Evolutionary conservation across 1,140 invertebrate species (phyloP), one percentile per base, ranked within the genome.

Genomic region (Gonioctena quinquepunctata): DNA sequence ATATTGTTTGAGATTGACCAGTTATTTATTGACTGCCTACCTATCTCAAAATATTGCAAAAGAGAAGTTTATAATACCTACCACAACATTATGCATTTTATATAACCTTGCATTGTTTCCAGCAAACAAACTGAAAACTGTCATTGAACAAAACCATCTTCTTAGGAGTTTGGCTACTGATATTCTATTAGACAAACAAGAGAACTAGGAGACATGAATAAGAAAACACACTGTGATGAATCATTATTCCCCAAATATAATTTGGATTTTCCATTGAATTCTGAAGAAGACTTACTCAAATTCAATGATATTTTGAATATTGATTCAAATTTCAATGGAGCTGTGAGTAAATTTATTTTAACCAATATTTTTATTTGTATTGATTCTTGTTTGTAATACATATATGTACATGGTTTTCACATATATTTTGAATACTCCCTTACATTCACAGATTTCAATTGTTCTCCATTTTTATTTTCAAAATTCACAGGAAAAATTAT

Each of bases 221-320:
- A 54, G 50, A 54, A 54, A n/a, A n/a, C n/a, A n/a, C n/a, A 54
- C 50, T 54, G 18, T 54, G 50, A 22, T 54, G 50, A 54, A 54
- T 54, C 50, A 54, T 54, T 54, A 54, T n/a, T n/a, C n/a, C n/a
- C n/a, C n/a, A n/a, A 54, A 54, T 54, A 54, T 54, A 54, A 54
- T 54, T 54, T 54, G 50, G 7, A 16, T 54, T 54, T 54, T 54
- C 50, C 50, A 16, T 11, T 54, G n/a, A 33, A 11, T 33, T 33
- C n/a, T 33, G 28, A 33, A 33, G 50, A 54, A 54, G 50, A 54
- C 16, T 8, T 54, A 7, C 50, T 54, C 18, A 22, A 54, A 54
- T 54, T 54, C 18, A 16, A 54, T 54, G 50, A 54, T 8, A 54
- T 54, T 54, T 54, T 54, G 50, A 54, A 54, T 19, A 16, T 54